Percentiles rank a stretch among this genome's conserved stretches.
These are phyloP conservation scores for Esox masquinongy DNA, from an alignment of 2,797 vertebrate genomes.

Conservation along the genomic window DNA sequence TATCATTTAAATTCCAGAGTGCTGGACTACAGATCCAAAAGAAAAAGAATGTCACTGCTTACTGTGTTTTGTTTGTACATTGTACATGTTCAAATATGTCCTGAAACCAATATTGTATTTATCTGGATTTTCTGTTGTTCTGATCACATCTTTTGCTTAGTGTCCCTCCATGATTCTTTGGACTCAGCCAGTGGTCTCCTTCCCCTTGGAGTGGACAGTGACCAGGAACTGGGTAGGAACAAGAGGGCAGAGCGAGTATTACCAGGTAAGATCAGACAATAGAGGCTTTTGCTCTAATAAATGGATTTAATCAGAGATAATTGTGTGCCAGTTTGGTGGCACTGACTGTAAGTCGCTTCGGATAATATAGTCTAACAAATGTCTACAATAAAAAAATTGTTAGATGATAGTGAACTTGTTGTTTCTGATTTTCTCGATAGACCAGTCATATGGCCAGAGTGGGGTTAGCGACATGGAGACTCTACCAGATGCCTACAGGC, in stretches of 20 bases:
- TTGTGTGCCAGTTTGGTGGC: background rate
- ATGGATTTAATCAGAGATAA: too few species aligned
- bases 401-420: background rate
- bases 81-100: background rate
- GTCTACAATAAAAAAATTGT: too few species aligned
- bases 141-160: constrained; percentile 53
- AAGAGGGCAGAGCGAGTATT: constrained; percentile 26
- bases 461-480: constrained; percentile 84
- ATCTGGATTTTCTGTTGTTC: background rate
- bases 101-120: background rate
- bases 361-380: too few species aligned
- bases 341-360: background rate
- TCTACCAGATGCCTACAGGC: constrained; percentile 82
- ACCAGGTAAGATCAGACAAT: constrained; percentile 59
- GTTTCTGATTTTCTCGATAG: constrained; percentile 34
- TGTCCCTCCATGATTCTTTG: constrained; percentile 84
- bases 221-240: constrained; percentile 27
- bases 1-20: too few species aligned
- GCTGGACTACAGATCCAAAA: too few species aligned
- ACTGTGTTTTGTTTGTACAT: too few species aligned
- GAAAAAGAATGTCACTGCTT: too few species aligned
- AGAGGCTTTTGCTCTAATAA: constrained; percentile 5
- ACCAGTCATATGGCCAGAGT: constrained; percentile 72
- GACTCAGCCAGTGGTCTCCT: constrained; percentile 72
- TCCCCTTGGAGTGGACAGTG: constrained; percentile 23